phyloP scores from a whole-genome alignment of 2,888 invertebrate genomes.

The Lordiphosa fenestrarum region DNA sequence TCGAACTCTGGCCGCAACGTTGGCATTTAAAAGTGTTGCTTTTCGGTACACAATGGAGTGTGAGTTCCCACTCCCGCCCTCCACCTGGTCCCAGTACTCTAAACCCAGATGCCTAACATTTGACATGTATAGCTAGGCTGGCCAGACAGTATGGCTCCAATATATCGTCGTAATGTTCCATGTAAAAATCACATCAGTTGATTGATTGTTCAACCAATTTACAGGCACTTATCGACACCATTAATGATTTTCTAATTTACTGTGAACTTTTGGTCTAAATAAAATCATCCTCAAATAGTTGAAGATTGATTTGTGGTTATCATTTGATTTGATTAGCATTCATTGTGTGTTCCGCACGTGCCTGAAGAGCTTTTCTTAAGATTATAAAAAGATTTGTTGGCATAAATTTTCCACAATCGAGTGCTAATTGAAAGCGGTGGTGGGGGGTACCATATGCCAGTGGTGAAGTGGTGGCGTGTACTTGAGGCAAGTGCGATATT shows the following conservation, averaged over 20 bases:
- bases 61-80: conserved; percentile 10
- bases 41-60: conserved; percentile 38
- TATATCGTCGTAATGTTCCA: conserved; percentile 39
- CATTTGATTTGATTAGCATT: conserved; percentile 54
- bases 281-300: conserved; percentile 64
- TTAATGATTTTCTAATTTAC: conserved; percentile 66
- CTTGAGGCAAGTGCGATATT: conserved; percentile 7
- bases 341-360: conserved; percentile 57
- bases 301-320: conserved; percentile 59
- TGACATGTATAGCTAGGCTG: conserved; percentile 22
- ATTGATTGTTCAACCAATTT: conserved; percentile 65
- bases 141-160: conserved; percentile 50
- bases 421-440: conserved; percentile 51
- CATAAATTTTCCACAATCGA: conserved; percentile 65
- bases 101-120: neutral
- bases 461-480: neutral
- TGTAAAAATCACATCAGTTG: conserved; percentile 41
- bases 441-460: neutral
- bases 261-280: conserved; percentile 59
- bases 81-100: conserved; percentile 2
- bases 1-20: conserved; percentile 52
- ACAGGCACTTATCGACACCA: conserved; percentile 57
- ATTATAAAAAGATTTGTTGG: conserved; percentile 48
- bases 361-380: conserved; percentile 14
- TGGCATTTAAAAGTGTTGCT: conserved; percentile 60